Percentiles rank a stretch among this genome's conserved stretches.
phyloP scores from a whole-genome alignment of 2,888 invertebrate species.

The Salticus scenicus region DNA sequence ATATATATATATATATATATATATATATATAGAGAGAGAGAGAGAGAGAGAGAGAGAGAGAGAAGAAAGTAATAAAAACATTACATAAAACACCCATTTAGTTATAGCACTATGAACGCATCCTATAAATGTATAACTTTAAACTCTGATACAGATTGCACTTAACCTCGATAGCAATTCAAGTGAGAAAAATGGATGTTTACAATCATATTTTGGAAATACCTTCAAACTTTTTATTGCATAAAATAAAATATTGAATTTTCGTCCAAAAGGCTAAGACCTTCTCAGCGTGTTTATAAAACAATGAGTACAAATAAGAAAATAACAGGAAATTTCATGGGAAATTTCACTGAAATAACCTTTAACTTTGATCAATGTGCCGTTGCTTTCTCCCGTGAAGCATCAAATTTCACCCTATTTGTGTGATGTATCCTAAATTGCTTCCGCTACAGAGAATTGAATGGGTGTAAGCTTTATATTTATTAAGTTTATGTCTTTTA shows the following conservation, averaged over 20 bases:
- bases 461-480: neutral
- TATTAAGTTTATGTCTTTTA: neutral
- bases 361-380: neutral
- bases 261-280: neutral
- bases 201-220: neutral
- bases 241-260: neutral
- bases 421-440: neutral
- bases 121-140: too few species aligned
- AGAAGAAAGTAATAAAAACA: too few species aligned
- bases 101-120: too few species aligned
- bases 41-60: too few species aligned
- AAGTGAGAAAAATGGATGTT: too few species aligned
- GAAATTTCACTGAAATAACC: neutral
- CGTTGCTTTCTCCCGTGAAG: neutral
- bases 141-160: too few species aligned
- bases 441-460: constrained; percentile 1
- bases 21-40: too few species aligned
- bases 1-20: too few species aligned
- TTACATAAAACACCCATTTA: too few species aligned
- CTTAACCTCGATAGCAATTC: too few species aligned
- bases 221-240: neutral
- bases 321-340: neutral
- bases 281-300: neutral
- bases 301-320: neutral
- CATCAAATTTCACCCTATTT: neutral